Conservation (phyloP, 2,797 vertebrate species). For the Aulostomus chinensis region DNA sequence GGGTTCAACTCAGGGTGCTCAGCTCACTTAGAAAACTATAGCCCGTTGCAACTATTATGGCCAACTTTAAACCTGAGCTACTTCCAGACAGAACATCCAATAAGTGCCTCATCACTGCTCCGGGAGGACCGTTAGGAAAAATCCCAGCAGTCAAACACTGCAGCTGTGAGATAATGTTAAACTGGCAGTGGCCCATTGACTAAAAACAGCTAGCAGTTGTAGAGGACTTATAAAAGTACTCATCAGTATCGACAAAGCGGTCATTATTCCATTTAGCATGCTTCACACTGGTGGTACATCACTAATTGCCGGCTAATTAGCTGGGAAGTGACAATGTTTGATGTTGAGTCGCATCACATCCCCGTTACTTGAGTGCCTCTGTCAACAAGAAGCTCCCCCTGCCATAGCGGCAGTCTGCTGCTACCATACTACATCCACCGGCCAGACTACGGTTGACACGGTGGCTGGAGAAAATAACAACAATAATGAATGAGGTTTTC, state of each 20-base stretch:
- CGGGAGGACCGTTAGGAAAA: slow-evolving; percentile 24
- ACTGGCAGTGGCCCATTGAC: slow-evolving; percentile 28
- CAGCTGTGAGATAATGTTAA: slow-evolving; percentile 29
- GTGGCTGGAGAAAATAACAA: not conserved
- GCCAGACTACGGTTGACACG: slow-evolving; percentile 12
- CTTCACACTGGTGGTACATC: too few relatives aligned
- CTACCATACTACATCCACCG: slow-evolving; percentile 26
- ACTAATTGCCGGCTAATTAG: not conserved
- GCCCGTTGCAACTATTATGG: too few relatives aligned
- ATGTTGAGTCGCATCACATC: slow-evolving; percentile 52
- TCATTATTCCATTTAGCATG: too few relatives aligned
- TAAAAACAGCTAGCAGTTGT: slow-evolving; percentile 15
- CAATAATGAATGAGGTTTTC: not conserved
- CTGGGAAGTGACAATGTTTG: slow-evolving; percentile 1
- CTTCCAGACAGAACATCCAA: too few relatives aligned
- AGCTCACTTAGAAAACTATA: slow-evolving; percentile 21
- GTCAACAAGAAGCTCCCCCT: slow-evolving; percentile 63
- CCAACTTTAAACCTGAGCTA: too few relatives aligned
- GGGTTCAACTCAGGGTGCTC: too few relatives aligned
- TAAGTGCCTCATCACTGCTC: too few relatives aligned
- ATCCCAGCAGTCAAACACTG: slow-evolving; percentile 54
- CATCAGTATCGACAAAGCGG: not conserved
- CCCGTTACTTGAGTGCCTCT: slow-evolving; percentile 68
- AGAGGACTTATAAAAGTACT: slow-evolving; percentile 22
- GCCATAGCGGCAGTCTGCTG: slow-evolving; percentile 33